Percentiles rank a stretch among this genome's conserved stretches.
Conservation (phyloP, 2,113 vertebrate species). For the Polypterus bichir region DNA sequence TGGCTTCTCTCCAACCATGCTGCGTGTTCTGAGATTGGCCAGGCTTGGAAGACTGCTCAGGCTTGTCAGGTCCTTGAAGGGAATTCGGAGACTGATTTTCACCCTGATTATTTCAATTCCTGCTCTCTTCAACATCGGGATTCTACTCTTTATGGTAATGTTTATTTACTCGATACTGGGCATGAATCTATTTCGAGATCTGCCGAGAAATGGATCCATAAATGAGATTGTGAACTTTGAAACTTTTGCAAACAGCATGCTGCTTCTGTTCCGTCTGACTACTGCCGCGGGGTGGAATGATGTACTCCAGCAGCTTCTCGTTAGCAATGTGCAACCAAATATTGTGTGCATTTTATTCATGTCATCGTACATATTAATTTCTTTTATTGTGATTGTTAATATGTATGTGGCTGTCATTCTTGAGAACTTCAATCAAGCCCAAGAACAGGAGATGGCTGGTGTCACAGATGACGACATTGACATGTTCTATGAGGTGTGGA, state of each 20-base stretch:
- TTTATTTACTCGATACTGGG: constrained; percentile 17
- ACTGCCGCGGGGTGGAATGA: constrained; percentile 15
- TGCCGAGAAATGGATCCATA: constrained; percentile 2
- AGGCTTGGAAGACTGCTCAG: constrained; percentile 9
- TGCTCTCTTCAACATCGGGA: constrained; percentile 16
- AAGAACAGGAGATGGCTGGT: constrained; percentile 12
- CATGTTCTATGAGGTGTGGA: constrained; percentile 16
- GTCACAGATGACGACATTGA: constrained; percentile 16
- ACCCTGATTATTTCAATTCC: constrained; percentile 16
- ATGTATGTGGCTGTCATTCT: constrained; percentile 18
- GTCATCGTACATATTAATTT: constrained; percentile 9
- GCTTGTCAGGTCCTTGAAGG: constrained; percentile 7
- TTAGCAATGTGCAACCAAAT: neutral
- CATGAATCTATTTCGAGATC: constrained; percentile 13
- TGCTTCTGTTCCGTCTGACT: constrained; percentile 13
- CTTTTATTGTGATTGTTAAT: constrained; percentile 12
- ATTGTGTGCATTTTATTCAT: constrained; percentile 8
- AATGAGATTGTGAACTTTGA: constrained; percentile 16
- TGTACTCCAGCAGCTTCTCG: constrained; percentile 5
- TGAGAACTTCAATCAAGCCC: constrained; percentile 15
- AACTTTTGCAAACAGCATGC: constrained; percentile 17
- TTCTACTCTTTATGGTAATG: constrained; percentile 13
- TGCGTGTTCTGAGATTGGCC: constrained; percentile 11
- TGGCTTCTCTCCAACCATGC: constrained; percentile 10
- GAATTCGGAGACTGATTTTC: constrained; percentile 14